phyloP scores from a whole-genome alignment of 2,797 vertebrate genomes.

The Oreortyx pictus region DNA sequence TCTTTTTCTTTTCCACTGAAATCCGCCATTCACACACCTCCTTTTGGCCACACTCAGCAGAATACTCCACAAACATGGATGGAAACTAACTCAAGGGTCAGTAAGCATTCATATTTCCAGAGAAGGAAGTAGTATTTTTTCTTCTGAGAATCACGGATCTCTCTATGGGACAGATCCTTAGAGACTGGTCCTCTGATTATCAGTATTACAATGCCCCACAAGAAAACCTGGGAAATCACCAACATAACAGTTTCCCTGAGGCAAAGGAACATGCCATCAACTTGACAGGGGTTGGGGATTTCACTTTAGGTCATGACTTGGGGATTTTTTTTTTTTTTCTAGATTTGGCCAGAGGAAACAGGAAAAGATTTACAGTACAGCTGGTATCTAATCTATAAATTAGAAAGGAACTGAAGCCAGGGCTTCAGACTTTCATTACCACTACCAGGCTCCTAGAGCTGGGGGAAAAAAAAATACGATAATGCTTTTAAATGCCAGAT shows the following conservation, averaged over 20 bases:
- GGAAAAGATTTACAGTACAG: constrained; percentile 8
- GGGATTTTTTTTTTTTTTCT: neutral
- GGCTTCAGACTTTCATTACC: neutral
- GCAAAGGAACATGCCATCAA: neutral
- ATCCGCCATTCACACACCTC: neutral
- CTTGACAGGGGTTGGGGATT: neutral
- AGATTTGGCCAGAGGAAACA: constrained; percentile 19
- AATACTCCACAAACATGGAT: neutral
- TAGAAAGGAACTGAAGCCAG: neutral
- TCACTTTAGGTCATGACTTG: neutral
- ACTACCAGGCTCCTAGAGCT: neutral
- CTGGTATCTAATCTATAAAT: constrained; percentile 33
- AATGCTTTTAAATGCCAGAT: neutral
- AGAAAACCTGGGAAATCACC: neutral
- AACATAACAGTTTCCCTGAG: neutral
- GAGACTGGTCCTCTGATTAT: neutral
- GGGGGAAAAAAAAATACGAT: neutral
- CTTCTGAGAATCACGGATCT: neutral
- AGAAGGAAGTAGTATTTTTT: neutral
- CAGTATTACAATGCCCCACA: neutral
- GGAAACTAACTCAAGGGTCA: neutral
- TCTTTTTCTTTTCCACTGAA: neutral
- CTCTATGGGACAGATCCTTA: neutral
- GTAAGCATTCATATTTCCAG: neutral
- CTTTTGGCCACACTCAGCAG: neutral